phyloP scores from a whole-genome alignment of 2,797 vertebrate species.

The Characodon lateralis region DNA sequence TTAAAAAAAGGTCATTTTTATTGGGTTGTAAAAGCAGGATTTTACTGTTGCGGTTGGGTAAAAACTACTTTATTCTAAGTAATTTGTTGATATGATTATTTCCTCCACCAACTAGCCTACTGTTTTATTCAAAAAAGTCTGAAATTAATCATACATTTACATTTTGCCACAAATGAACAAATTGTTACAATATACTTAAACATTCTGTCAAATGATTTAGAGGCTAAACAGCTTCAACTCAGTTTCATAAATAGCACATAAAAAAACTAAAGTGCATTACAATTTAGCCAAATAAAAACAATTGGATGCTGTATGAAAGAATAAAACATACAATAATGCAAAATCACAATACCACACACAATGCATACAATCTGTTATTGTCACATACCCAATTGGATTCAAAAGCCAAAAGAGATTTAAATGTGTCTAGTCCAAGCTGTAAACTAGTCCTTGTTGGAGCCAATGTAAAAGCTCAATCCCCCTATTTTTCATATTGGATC shows the following conservation, averaged over 20 bases:
- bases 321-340: not conserved
- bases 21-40: not conserved
- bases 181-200: not conserved
- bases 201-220: not conserved
- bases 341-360: no score
- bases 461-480: not conserved
- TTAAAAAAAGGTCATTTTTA: not conserved
- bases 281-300: not conserved
- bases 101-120: not conserved
- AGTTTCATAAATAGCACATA: not conserved
- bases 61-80: not conserved
- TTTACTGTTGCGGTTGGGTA: not conserved
- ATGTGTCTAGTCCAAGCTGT: not conserved
- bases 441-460: not conserved
- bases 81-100: not conserved
- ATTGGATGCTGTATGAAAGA: not conserved
- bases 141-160: not conserved
- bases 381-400: not conserved
- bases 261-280: not conserved
- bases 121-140: not conserved
- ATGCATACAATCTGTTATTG: not conserved
- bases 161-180: not conserved
- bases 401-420: not conserved
- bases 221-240: not conserved
- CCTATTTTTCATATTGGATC: not conserved